Evolutionary conservation across 2,888 invertebrate genomes (phyloP), one percentile per base, ranked within the genome.

Genomic region (Eucriotettix oculatus): DNA sequence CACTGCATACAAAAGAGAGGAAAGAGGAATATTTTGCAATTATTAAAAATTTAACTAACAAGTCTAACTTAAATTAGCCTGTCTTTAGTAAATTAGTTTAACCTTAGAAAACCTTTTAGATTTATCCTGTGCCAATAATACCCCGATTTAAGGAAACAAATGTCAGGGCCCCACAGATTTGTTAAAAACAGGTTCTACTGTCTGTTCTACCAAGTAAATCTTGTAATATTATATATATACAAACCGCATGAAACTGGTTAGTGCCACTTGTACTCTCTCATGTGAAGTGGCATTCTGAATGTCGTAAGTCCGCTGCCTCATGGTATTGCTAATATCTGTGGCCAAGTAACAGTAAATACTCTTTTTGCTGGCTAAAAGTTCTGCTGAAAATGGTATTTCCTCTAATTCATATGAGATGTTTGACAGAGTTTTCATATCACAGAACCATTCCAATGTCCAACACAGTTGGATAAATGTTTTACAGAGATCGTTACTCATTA

Each of bases 211-310:
- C 29, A 29, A 29, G 29, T 29, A 29, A 29, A 29, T 29, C 29
- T 29, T 29, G 29, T 7, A 29, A 29, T 5, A 7, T 29, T 2
- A 29, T 7, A 29, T 7, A 29, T 5, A 29, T 29, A 29, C 29
- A 29, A 29, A 29, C 42, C n/a, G 53, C 16, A 16, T 58, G 42
- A 16, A 43, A 54, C 43, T 59, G 54, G 54, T 57, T 41, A 41
- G 58, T 0, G 80, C 77, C 48, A 78, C 77, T 16, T 72, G 72
- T 7, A 85, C 83, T 63, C 76, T 75, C 60, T 71, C 71, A 67
- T 85, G 85, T 0, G 79, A 76, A 0, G 81, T 82, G 0, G 83
- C 83, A 68, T 83, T 84, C 68, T 85, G 82, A 58, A 86, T 73
- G 40, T 75, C 75, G 44, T 77, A 72, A 55, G 86, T 69, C 60